phyloP scores from a whole-genome alignment of 2,113 vertebrate genomes.

The Nanger granti region DNA sequence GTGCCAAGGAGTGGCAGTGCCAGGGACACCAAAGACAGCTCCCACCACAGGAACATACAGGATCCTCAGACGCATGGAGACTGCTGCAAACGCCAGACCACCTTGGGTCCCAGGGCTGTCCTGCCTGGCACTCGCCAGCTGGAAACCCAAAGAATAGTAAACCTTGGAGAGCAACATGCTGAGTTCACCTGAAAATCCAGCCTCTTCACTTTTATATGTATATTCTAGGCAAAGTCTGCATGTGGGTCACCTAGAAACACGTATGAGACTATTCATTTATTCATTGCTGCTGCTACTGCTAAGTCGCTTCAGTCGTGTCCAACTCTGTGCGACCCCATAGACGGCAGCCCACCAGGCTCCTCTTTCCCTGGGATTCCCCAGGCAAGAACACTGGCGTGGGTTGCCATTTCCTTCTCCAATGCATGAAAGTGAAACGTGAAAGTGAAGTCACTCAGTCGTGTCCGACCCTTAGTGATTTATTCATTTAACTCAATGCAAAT shows the following conservation, averaged over 20 bases:
- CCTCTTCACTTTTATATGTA: neutral
- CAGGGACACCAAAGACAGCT: neutral
- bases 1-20: neutral
- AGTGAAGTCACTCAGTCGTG: no score
- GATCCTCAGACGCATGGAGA: neutral
- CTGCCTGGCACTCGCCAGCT: neutral
- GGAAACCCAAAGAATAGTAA: neutral
- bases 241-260: neutral
- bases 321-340: no score
- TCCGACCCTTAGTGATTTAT: neutral
- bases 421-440: no score
- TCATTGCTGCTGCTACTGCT: neutral
- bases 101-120: neutral
- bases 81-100: neutral
- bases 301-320: no score
- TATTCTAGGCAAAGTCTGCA: neutral
- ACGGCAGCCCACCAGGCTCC: no score
- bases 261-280: neutral
- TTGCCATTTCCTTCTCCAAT: no score
- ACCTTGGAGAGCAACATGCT: neutral
- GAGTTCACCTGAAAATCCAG: neutral
- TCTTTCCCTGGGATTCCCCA: no score
- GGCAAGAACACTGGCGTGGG: no score
- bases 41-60: fast-evolving
- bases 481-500: neutral